Evolutionary conservation across 1,140 invertebrate species (phyloP), one percentile per base, ranked within the genome.

Genomic region (Zaprionus kolodkinae): DNA sequence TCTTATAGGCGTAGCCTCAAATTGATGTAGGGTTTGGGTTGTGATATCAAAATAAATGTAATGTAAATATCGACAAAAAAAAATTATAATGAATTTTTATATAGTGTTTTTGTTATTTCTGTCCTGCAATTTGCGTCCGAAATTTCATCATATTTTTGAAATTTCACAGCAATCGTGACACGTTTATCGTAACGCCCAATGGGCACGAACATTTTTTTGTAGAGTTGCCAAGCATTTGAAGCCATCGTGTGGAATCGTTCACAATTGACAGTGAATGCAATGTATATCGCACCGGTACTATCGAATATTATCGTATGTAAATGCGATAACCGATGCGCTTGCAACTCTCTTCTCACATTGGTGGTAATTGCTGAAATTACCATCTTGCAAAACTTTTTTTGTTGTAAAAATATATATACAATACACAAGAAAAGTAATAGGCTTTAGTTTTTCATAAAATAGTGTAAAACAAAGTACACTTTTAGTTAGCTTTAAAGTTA

Each of bases 401-500:
- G 72, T 75, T 75, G 68, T 75, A 75, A 63, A 71, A 75, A 71
- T 71, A 75, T 64, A 75, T 74, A 74, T 70, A 74, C 17, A 70
- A 75, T 75, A 75, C 72, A 64, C 72, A 71, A 71, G 54, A 75
- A 65, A 75, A 75, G 72, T 75, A 64, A 75, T 75, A 75, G 72
- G 60, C 35, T 59, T 64, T 75, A 75, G 72, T 75, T 75, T 75
- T 75, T 75, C 72, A 71, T 75, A 75, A 75, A 52, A 71, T 83
- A 87, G 79, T 87, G 79, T 87, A 84, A 82, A 87, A 89, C 75
- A 59, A 88, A 80, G 62, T 86, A 82, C 65, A 81, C 72, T 73
- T 81, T 78, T 89, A 88, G 85, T 81, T 89, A 89, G 76, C 78
- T 79, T 81, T 81, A 81, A 88, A 75, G 69, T 76, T 79, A 86